Evolutionary conservation across 1,140 invertebrate species (phyloP), one percentile per base, ranked within the genome.

Genomic region (Orius insidiosus): DNA sequence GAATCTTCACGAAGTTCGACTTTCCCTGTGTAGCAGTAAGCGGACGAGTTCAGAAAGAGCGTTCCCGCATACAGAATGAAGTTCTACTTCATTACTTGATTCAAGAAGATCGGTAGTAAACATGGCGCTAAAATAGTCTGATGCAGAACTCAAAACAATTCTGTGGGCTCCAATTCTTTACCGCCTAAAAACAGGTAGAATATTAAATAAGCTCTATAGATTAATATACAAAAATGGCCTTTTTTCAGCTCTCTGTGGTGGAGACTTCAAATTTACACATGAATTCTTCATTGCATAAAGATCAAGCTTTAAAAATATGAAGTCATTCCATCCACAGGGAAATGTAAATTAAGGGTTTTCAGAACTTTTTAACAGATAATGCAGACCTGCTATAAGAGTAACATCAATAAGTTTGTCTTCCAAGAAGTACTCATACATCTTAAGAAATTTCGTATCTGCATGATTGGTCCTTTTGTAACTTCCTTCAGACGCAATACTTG

Each of bases 71-170:
- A 93, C 78, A 60, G 80, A 76, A 54, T 80, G 77, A 54, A 94
- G 64, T 49, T 77, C 79, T 24, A 95, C 76, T 68, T 90, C 85
- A 52, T 73, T 71, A 61, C 86, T 75, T n/a, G 86, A 74, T 68
- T 94, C 89, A 55, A 76, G 67, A 44, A 94, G 64, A 51, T 80
- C 78, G 53, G 78, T 83, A 18, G 85, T 92, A 60, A 95, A 95
- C 88, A 94, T 94, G 36, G 86, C 87, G 40, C 84, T 77, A 69
- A 95, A 95, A 64, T 94, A 95, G 65, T 90, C 85, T 55, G 85
- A 92, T 38, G 82, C 84, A 47, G 87, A 84, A 56, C 83, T 81
- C 38, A 94, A 69, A n/a, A 94, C 81, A 48, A 93, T 57, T 45
- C 74, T 65, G 60, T 80, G 77, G 18, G 75, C 75, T 16, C 69